A percentile compares a stretch with the other conserved stretches of the same genome.
These are phyloP conservation scores for Etheostoma cragini DNA, from an alignment of 2,113 vertebrate genomes.

Conservation along the genomic window DNA sequence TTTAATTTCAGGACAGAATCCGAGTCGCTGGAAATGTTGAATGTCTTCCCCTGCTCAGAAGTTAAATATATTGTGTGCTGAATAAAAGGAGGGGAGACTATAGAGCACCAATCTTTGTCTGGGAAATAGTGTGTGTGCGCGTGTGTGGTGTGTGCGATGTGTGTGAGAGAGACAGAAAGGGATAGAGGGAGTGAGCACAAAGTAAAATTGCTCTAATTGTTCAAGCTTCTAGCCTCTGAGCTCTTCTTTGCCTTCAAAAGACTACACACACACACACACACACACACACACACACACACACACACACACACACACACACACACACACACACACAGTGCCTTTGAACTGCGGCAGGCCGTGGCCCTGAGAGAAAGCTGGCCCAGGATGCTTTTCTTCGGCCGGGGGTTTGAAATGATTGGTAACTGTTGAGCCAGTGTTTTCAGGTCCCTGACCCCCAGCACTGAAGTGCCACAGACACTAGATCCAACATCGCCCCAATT, in stretches of 20 bases:
- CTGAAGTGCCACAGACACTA: conserved; percentile 91
- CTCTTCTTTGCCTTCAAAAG: conserved; percentile 87
- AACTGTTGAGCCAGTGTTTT: conserved; percentile 90
- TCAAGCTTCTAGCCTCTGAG: conserved; percentile 88
- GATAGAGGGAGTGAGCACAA: conserved; percentile 2
- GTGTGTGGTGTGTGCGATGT: not conserved
- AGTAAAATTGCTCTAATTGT: conserved; percentile 94
- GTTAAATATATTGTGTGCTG: conserved; percentile 50
- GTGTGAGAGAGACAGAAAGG: not conserved
- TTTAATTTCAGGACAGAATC: conserved; percentile 50
- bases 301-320: conserved; percentile 25
- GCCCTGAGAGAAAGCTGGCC: conserved; percentile 76
- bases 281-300: conserved; percentile 19
- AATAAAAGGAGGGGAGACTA: conserved; percentile 17
- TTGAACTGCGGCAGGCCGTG: conserved; percentile 90
- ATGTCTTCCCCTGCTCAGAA: conserved; percentile 31
- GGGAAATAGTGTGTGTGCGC: not conserved
- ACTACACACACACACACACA: conserved; percentile 28
- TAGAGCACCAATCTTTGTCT: conserved; percentile 36
- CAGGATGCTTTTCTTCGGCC: conserved; percentile 82
- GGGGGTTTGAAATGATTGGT: conserved; percentile 94
- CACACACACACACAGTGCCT: conserved; percentile 76
- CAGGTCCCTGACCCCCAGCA: conserved; percentile 88
- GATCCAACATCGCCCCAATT: conserved; percentile 95
- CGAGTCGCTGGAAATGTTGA: not conserved